Base-by-base conservation (phyloP, 2,797 vertebrate species). In the Aplochiton taeniatus region DNA sequence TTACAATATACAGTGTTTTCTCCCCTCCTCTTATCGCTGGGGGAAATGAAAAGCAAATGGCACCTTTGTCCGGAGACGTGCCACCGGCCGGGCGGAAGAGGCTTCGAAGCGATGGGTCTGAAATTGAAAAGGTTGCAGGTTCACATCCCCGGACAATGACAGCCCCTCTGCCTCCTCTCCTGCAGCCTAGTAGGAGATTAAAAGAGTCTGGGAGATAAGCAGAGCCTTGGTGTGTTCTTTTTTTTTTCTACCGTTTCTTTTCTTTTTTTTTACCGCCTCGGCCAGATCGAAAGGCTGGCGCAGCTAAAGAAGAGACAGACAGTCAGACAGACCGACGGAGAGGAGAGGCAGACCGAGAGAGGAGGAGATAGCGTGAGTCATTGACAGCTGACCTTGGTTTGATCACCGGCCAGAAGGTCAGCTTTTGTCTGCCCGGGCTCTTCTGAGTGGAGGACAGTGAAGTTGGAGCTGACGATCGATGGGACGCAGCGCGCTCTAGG, bases 101-200 rank as follows among this genome's bases (percentile, higher is more conserved):
- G 87, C 89, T 93, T 91, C 89, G 87, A 89, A 86, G 82, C 72
- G 63, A 61, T 14, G 52, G 51, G 76, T 87, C 76, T 82, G 83
- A 91, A 93, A 93, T 93, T 92, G 92, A 91, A 94, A 93, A 92
- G 91, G 92, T 93, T 91, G 87, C 61, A 73, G 87, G 91, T 92
- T 94, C 90, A 91, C 85, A 84, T 92, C 85, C 85, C 86, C 8
- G 87, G 90, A 93, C 91, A 93, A 93, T 92, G 92, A 89, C 90
- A 82, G 79, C 80, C 85, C 66, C 78, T 89, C 87, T 85, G 78
- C 85, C 82, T 91, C 79, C 85, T 83, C 87, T 88, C 77, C 81
- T 77, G 83, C 78, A 75, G 85, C 88, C 84, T 82, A 73, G 76
- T 31, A 77, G 82, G 85, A 92, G 91, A 92, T 93, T 93, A 93